phyloP scores from a whole-genome alignment of 2,888 invertebrate species.

The Metalampra italica region DNA sequence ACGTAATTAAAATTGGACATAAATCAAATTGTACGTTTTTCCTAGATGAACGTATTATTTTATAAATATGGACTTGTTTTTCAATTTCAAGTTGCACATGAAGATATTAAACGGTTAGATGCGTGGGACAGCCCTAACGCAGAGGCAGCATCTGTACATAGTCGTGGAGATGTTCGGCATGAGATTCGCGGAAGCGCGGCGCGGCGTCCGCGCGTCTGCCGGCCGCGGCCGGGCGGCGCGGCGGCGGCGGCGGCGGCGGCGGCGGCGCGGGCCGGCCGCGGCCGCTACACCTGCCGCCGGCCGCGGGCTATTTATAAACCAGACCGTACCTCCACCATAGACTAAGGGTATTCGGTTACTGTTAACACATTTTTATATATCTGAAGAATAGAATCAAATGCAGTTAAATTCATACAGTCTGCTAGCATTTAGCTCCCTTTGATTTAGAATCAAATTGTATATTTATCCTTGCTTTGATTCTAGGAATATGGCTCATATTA shows the following conservation, averaged over 20 bases:
- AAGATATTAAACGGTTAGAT: no score
- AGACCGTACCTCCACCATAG: constrained; percentile 58
- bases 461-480: no score
- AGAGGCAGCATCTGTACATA: neutral
- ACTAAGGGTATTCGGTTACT: constrained; percentile 17
- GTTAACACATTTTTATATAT: neutral
- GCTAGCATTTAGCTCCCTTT: no score
- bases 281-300: constrained; percentile 57
- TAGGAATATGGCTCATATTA: no score
- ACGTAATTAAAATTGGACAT: no score
- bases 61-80: no score
- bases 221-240: constrained; percentile 16
- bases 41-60: no score
- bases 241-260: constrained; percentile 48
- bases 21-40: no score
- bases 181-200: constrained; percentile 63
- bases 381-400: no score
- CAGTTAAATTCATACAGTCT: no score
- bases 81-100: no score
- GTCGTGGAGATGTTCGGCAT: constrained; percentile 6
- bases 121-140: neutral
- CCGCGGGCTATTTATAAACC: constrained; percentile 72
- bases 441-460: no score
- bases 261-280: constrained; percentile 16
- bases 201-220: constrained; percentile 70